Evolutionary conservation across 2,888 invertebrate genomes (phyloP), one percentile per base, ranked within the genome.

Genomic region (Criorhina ranunculi): DNA sequence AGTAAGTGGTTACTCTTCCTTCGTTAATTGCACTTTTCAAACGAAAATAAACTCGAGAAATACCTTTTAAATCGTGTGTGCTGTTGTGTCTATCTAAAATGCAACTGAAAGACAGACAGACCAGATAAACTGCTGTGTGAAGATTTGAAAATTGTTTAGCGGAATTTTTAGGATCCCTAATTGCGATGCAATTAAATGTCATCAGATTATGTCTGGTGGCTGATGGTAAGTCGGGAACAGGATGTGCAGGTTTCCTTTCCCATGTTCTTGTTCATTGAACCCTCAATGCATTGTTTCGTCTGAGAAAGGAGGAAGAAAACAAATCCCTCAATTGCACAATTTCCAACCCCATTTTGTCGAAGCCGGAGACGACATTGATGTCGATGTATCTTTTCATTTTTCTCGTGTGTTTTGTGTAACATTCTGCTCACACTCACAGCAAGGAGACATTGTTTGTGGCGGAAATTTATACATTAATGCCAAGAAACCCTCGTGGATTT

Each of bases 321-420:
- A 64, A 69, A 57, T 75, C 75, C 69, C 75, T 69, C 33, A 46
- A n/a, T n/a, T 60, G 59, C 59, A n/a, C n/a, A 59, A 67, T 77
- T 72, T 51, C 66, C 70, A 72, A 82, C 82, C 82, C 82, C 67
- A 73, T 72, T 77, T 55, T 69, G 55, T 75, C 80, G 80, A 76
- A 66, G 59, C 37, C 37, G 42, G 76, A 64, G 51, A 76, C 70
- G 40, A 37, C 49, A 46, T 44, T 53, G 15, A 69, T 53, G 57
- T 57, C 53, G 49, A 51, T 70, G 37, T 33, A 12, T 64, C 37
- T 69, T 12, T 19, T 11, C 15, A 24, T 33, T 64, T 59, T 29
- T 35, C 7, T 44, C 37, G 17, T 66, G 17, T 66, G 35, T 33
- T 24, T 55, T 69, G 11, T 49, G 33, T 5, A 55, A 24, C 44